Evolutionary conservation across 2,797 vertebrate species (phyloP).

Genomic region (Scolopax rusticola): DNA sequence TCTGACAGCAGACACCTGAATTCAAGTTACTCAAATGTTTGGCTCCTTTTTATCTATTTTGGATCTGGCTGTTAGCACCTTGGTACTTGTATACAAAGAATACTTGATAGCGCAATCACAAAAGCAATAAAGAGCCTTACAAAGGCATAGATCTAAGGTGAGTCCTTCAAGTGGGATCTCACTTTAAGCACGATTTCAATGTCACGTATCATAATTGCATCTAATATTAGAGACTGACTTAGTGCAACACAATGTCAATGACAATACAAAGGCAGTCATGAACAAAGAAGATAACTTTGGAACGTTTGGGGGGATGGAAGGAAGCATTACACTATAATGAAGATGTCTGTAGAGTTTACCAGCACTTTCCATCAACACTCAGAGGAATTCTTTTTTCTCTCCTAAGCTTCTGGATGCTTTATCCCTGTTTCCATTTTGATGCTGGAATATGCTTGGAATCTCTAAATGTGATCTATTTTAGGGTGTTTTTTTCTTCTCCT

Average conservation of each 20-base stretch:
- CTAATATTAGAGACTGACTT: constrained; percentile 63
- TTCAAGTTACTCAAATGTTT: background rate
- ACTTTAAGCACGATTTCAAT: background rate
- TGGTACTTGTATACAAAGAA: background rate
- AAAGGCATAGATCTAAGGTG: constrained; percentile 39
- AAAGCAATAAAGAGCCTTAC: constrained; percentile 52
- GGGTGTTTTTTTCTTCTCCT: background rate
- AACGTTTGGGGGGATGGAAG: background rate
- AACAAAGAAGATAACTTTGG: background rate
- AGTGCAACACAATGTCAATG: constrained; percentile 37
- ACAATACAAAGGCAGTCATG: constrained; percentile 37
- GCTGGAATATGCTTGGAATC: background rate
- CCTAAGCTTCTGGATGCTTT: background rate
- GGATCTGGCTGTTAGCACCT: background rate
- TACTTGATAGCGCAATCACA: constrained; percentile 43
- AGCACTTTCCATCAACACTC: background rate
- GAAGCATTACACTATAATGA: background rate
- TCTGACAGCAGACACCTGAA: background rate
- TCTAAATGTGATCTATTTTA: background rate
- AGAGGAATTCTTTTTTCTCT: background rate
- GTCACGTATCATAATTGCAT: constrained; percentile 59
- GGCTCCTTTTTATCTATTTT: constrained; percentile 32
- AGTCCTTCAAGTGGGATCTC: constrained; percentile 34
- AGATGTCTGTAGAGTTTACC: background rate
- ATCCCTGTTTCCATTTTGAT: background rate